Evolutionary conservation across 2,797 vertebrate genomes (phyloP).

Genomic region (Takifugu rubripes): DNA sequence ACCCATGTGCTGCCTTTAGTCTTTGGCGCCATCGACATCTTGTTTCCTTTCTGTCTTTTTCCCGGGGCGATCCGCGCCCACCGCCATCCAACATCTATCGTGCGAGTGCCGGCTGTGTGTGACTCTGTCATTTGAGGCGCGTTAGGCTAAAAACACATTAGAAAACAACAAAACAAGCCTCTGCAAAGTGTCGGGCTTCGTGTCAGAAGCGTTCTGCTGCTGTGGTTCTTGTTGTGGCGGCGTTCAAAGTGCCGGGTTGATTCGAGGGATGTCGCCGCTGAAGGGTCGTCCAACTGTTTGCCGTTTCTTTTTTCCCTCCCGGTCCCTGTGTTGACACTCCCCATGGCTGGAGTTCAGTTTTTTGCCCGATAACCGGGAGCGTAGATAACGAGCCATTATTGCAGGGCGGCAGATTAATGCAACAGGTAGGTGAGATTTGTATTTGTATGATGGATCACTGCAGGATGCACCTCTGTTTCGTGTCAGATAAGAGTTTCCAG

Average conservation of each 20-base stretch:
- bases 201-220: conserved; percentile 50
- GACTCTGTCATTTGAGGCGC: conserved; percentile 46
- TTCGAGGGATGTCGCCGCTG: conserved; percentile 59
- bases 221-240: conserved; percentile 39
- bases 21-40: conserved; percentile 29
- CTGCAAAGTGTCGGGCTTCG: conserved; percentile 28
- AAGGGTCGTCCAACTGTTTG: conserved; percentile 44
- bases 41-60: conserved; percentile 17
- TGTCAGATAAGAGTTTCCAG: conserved; percentile 39
- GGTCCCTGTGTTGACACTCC: conserved; percentile 44
- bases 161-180: conserved; percentile 14
- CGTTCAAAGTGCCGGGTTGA: conserved; percentile 53
- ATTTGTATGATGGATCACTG: conserved; percentile 45
- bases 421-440: conserved; percentile 51
- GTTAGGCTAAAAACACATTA: conserved; percentile 36
- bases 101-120: conserved; percentile 19
- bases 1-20: conserved; percentile 27
- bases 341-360: conserved; percentile 41
- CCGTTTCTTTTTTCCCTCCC: conserved; percentile 21
- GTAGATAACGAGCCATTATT: conserved; percentile 31
- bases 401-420: conserved; percentile 45
- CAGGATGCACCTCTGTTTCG: conserved; percentile 42
- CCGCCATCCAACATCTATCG: conserved; percentile 29
- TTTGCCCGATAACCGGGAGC: conserved; percentile 51
- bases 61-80: background rate